Evolutionary conservation across 2,888 invertebrate species (phyloP).

Genomic region (Graphium colonna): DNA sequence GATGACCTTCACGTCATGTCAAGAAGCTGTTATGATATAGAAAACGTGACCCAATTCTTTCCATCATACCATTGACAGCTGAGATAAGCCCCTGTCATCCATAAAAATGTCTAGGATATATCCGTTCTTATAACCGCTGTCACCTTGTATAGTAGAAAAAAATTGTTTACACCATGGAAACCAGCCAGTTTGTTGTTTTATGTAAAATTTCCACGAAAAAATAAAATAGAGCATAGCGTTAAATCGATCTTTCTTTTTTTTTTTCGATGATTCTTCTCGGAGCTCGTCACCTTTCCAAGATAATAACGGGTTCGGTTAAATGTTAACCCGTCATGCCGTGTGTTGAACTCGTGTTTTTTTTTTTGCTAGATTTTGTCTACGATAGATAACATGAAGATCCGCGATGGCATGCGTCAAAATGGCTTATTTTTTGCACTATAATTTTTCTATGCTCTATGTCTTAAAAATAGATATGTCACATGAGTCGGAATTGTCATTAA

Average conservation of each 20-base stretch:
- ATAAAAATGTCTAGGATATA: too few species aligned
- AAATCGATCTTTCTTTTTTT: neutral
- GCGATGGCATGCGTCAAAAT: conserved; percentile 7
- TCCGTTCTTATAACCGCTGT: too few species aligned
- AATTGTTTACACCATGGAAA: too few species aligned
- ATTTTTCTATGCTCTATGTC: neutral
- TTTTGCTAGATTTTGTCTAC: neutral
- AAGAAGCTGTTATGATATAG: neutral
- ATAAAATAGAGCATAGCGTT: too few species aligned
- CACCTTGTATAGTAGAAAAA: too few species aligned
- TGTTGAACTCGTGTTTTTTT: neutral
- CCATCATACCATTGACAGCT: neutral
- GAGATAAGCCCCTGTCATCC: conserved; percentile 5
- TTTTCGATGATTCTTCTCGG: neutral
- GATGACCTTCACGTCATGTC: too few species aligned
- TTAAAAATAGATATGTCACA: neutral
- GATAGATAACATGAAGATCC: neutral
- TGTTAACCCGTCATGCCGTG: neutral
- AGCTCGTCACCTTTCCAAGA: neutral
- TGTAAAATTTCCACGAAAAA: too few species aligned
- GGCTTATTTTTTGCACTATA: neutral
- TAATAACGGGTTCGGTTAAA: too few species aligned
- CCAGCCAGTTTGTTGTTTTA: too few species aligned
- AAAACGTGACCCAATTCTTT: neutral
- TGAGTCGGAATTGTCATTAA: too few species aligned